These are phyloP conservation scores for Myanophis thanlyinensis DNA, from an alignment of 2,113 vertebrate genomes.

Conservation along the genomic window DNA sequence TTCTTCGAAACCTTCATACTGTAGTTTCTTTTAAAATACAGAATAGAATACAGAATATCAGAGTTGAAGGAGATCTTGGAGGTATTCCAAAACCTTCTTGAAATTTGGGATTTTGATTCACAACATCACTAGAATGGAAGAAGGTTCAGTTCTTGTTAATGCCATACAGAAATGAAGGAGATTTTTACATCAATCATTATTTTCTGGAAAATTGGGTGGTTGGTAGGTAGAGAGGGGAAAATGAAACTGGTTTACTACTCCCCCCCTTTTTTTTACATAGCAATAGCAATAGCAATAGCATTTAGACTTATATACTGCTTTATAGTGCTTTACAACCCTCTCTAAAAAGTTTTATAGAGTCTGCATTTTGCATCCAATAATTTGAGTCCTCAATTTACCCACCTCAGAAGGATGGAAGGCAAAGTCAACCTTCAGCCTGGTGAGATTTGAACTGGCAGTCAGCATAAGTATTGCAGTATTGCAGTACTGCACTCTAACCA, in stretches of 20 bases:
- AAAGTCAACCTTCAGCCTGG: too few relatives aligned
- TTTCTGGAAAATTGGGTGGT: background rate
- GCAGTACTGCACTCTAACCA: too few relatives aligned
- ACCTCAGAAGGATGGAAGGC: too few relatives aligned
- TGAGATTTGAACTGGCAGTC: too few relatives aligned
- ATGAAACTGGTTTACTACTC: background rate
- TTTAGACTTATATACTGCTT: too few relatives aligned
- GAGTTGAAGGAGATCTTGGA: background rate
- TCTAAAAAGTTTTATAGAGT: too few relatives aligned
- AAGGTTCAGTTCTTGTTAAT: background rate
- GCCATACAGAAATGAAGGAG: background rate
- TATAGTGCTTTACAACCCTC: too few relatives aligned
- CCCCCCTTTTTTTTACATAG: too few relatives aligned
- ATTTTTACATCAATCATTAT: background rate
- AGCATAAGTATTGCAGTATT: too few relatives aligned
- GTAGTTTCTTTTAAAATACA: constrained; percentile 1
- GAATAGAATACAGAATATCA: background rate
- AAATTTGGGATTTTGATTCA: constrained; percentile 8
- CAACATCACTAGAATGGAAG: background rate
- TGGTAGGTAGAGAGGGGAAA: background rate
- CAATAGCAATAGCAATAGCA: too few relatives aligned
- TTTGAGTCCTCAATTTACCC: too few relatives aligned
- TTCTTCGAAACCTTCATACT: constrained; percentile 26
- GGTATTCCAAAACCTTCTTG: background rate
- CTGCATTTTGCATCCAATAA: too few relatives aligned